phyloP scores from a whole-genome alignment of 2,888 invertebrate genomes.

The Aethes cnicana region DNA sequence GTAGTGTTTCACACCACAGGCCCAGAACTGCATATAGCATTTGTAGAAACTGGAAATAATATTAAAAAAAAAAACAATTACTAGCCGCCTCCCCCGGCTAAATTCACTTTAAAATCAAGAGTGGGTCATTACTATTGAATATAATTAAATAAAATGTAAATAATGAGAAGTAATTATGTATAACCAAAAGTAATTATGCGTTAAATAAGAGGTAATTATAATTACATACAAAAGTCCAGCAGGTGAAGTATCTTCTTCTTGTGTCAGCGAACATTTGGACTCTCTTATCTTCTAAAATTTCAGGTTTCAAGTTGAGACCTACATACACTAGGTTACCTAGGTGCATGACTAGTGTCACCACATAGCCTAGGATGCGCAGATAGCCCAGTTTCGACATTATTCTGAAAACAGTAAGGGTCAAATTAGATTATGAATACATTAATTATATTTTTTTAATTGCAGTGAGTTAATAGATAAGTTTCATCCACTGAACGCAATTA shows the following conservation, averaged over 20 bases:
- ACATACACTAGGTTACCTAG: constrained; percentile 15
- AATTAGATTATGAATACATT: too few species aligned
- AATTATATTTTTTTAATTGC: too few species aligned
- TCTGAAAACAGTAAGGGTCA: constrained; percentile 7
- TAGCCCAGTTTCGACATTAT: constrained; percentile 24
- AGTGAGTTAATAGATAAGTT: too few species aligned
- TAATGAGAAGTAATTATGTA: too few species aligned
- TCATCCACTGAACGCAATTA: too few species aligned
- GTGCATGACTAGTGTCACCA: constrained; percentile 22
- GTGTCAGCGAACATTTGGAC: constrained; percentile 6
- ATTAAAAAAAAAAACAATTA: neutral
- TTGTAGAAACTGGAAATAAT: constrained; percentile 33
- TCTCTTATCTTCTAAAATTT: constrained; percentile 11
- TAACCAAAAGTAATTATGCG: too few species aligned
- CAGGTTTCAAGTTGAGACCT: constrained; percentile 9
- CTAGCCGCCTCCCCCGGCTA: too few species aligned
- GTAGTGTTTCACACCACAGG: constrained; percentile 26
- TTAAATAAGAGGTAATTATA: neutral
- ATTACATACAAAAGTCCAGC: constrained; percentile 30
- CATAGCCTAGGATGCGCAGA: constrained; percentile 26
- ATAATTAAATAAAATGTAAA: too few species aligned
- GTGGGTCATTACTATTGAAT: too few species aligned
- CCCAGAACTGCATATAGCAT: constrained; percentile 29
- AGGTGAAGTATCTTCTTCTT: constrained; percentile 24
- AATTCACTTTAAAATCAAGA: too few species aligned